A percentile compares a stretch with the other conserved stretches of the same genome.
phyloP scores from a whole-genome alignment of 2,797 vertebrate species.

The Sphenopsis melanotis region DNA sequence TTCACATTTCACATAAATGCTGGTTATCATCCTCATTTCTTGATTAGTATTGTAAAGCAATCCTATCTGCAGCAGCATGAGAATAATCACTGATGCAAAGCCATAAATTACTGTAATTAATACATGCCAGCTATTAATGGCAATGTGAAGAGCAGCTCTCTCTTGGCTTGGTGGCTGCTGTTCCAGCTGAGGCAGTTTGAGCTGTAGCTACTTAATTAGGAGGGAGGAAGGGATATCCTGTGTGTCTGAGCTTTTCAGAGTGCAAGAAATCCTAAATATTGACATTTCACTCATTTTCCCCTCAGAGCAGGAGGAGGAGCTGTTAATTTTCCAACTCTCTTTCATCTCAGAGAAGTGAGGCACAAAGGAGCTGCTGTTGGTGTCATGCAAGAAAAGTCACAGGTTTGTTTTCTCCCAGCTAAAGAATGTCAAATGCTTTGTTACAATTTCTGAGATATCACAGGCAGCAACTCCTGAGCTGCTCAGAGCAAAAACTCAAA shows the following conservation, averaged over 20 bases:
- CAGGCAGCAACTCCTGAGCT: not conserved
- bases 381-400: not conserved
- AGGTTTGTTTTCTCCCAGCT: not conserved
- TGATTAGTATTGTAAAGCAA: not conserved
- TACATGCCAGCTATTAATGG: not conserved
- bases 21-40: not conserved
- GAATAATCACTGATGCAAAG: not conserved
- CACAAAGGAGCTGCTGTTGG: not conserved
- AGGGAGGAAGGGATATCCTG: not conserved
- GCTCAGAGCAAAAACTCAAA: not conserved
- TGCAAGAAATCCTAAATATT: not conserved
- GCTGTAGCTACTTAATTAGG: not conserved
- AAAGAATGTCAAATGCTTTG: not conserved
- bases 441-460: not conserved
- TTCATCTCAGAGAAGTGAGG: not conserved
- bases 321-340: not conserved
- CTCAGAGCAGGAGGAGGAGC: not conserved
- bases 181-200: not conserved
- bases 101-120: conserved; percentile 18
- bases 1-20: not conserved
- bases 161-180: not conserved
- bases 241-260: not conserved
- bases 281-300: not conserved
- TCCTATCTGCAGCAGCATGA: not conserved
- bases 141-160: not conserved